Evolutionary conservation across 2,888 invertebrate genomes (phyloP), one percentile per base, ranked within the genome.

Genomic region (Clostera curtula): DNA sequence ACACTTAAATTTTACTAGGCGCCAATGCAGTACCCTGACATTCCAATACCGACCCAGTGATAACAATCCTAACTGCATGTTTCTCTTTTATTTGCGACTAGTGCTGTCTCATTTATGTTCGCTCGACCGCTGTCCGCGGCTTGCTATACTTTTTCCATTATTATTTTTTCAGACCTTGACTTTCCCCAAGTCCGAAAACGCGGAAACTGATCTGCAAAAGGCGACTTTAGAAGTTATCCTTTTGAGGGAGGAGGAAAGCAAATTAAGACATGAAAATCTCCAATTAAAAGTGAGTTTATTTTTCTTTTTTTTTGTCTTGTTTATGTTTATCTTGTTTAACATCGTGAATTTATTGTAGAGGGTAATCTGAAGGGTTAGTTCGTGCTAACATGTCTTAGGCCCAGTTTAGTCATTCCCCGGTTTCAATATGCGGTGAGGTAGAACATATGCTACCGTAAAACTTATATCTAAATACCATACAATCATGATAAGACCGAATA

Each of bases 181-280:
- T 58, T 66, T 64, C 54, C 53, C 67, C 29, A 82, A 76, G 62
- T 63, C 73, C 31, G 82, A 82, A 43, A 72, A 71, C 40, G 61
- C 59, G 34, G 79, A 80, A 49, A 71, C 54, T 42, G 79, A 80
- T 56, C 70, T 91, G 57, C 87, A 89, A 62, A 90, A 89, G 68
- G 89, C 90, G 30, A 85, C 89, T 37, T 86, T 88, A 52, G 93
- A 95, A 85, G 87, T 93, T 26, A 89, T 88, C 67, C 88, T 88
- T 69, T 85, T 95, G 61, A 88, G 91, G 63, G 92, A 93, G 69
- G 90, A 92, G 56, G 90, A 93, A 63, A 90, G 89, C 73, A 86
- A 87, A 67, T 84, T 96, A 71, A 88, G 92, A 79, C 91, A 93
- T 80, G 96, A 96, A 79, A 94, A 93, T 85, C 83, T 93, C 54